Evolutionary conservation across 2,113 vertebrate genomes (phyloP).

Genomic region (Pomatorhinus ruficollis): DNA sequence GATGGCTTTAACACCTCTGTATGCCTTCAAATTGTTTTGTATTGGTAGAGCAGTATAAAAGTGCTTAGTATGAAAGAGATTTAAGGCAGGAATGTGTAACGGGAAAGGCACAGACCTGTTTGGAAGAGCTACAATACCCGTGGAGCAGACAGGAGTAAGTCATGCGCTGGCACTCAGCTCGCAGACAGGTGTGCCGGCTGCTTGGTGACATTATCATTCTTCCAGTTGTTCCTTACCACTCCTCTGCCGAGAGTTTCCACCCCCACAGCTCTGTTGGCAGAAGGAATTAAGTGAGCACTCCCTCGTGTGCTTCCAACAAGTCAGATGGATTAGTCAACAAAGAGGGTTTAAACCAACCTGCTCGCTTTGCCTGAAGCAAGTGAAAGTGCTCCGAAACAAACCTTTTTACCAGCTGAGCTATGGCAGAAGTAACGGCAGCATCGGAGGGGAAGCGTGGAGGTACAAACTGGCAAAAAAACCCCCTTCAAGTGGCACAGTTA

Average conservation of each 20-base stretch:
- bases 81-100: not conserved
- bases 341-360: constrained; percentile 30
- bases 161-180: not conserved
- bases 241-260: not conserved
- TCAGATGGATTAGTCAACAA: constrained; percentile 41
- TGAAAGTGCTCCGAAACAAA: not conserved
- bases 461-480: not conserved
- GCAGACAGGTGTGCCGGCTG: constrained; percentile 6
- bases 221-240: not conserved
- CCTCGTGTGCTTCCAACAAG: not conserved
- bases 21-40: not conserved
- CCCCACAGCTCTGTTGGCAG: constrained; percentile 35
- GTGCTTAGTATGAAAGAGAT: not conserved
- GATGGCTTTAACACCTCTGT: not conserved
- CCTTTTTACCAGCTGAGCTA: not conserved
- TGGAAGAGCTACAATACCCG: not conserved
- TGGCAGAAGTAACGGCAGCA: not conserved
- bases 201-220: not conserved
- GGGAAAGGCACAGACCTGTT: not conserved
- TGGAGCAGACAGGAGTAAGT: not conserved
- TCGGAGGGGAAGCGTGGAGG: accelerated
- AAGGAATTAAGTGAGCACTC: not conserved
- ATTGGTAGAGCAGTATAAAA: not conserved
- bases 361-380: constrained; percentile 8
- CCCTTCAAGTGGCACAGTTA: not conserved